A percentile compares a stretch with the other conserved stretches of the same genome.
Conservation (phyloP, 2,113 vertebrate species). For the Scomber colias region DNA sequence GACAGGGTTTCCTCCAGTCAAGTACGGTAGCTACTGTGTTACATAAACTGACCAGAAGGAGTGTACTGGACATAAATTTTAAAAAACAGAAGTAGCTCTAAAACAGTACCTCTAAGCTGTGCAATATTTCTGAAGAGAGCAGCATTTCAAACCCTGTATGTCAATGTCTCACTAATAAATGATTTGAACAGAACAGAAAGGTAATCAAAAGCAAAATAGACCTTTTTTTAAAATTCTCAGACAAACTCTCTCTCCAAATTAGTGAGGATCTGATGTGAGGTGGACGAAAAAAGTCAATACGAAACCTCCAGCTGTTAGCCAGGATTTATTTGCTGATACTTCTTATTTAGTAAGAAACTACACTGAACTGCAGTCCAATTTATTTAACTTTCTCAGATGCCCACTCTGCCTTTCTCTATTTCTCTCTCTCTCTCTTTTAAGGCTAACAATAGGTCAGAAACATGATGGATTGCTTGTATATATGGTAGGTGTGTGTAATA, state of each 20-base stretch:
- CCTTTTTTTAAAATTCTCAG: background rate
- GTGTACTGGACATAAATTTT: background rate
- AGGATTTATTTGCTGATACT: background rate
- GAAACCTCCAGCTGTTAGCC: background rate
- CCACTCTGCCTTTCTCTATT: background rate
- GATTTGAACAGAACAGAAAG: background rate
- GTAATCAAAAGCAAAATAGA: background rate
- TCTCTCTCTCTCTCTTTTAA: background rate
- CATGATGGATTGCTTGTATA: slow-evolving; percentile 17
- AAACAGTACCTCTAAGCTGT: background rate
- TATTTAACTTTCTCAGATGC: background rate
- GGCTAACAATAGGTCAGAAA: slow-evolving; percentile 18
- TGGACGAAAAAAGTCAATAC: background rate
- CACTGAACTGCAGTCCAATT: background rate
- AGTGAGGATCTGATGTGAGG: background rate
- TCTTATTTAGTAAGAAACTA: slow-evolving; percentile 13
- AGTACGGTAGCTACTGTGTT: background rate
- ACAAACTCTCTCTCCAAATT: too few species aligned
- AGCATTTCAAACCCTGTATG: background rate
- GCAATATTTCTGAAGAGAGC: background rate
- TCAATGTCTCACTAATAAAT: background rate
- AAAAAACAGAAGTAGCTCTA: background rate
- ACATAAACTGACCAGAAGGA: background rate
- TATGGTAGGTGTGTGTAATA: slow-evolving; percentile 15
- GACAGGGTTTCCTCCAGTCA: background rate